A percentile compares a stretch with the other conserved stretches of the same genome.
Conservation (phyloP, 2,113 vertebrate genomes). For the Oncorhynchus gorbuscha region DNA sequence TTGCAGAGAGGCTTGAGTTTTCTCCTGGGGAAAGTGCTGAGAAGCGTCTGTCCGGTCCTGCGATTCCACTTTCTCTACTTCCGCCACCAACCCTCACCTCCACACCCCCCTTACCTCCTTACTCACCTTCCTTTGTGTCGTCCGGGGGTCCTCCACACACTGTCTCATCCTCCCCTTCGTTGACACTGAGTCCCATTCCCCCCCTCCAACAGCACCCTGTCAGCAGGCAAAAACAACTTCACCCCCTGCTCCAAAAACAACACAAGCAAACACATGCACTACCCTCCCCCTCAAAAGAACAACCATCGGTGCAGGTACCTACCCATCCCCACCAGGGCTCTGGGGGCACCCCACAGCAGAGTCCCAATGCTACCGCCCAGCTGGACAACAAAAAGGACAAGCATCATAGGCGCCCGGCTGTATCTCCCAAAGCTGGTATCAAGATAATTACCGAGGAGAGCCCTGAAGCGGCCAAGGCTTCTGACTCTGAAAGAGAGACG, state of each 20-base stretch:
- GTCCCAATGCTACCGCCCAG: slow-evolving; percentile 43
- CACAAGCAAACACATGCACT: slow-evolving; percentile 45
- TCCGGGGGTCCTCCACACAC: slow-evolving; percentile 65
- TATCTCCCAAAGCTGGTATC: slow-evolving; percentile 55
- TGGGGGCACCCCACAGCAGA: slow-evolving; percentile 44
- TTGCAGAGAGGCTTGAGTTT: slow-evolving; percentile 89
- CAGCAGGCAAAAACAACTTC: slow-evolving; percentile 61
- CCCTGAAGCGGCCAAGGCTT: slow-evolving; percentile 58
- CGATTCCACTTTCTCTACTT: slow-evolving; percentile 62
- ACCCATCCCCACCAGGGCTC: slow-evolving; percentile 31
- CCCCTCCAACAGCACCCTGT: slow-evolving; percentile 54
- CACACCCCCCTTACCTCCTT: slow-evolving; percentile 60
- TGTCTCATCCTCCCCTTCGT: slow-evolving; percentile 59
- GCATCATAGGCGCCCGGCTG: slow-evolving; percentile 45
- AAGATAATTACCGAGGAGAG: slow-evolving; percentile 62
- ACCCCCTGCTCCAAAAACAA: slow-evolving; percentile 53
- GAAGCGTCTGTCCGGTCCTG: slow-evolving; percentile 78
- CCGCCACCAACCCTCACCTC: slow-evolving; percentile 56
- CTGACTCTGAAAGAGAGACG: slow-evolving; percentile 66
- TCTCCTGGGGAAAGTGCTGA: slow-evolving; percentile 77
- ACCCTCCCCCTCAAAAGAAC: slow-evolving; percentile 58
- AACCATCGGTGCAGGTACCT: slow-evolving; percentile 6
- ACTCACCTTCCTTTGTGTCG: slow-evolving; percentile 61
- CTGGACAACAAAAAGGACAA: slow-evolving; percentile 35
- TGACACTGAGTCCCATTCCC: slow-evolving; percentile 59